Conservation (phyloP, 2,888 invertebrate species). For the Zonitis immaculata region DNA sequence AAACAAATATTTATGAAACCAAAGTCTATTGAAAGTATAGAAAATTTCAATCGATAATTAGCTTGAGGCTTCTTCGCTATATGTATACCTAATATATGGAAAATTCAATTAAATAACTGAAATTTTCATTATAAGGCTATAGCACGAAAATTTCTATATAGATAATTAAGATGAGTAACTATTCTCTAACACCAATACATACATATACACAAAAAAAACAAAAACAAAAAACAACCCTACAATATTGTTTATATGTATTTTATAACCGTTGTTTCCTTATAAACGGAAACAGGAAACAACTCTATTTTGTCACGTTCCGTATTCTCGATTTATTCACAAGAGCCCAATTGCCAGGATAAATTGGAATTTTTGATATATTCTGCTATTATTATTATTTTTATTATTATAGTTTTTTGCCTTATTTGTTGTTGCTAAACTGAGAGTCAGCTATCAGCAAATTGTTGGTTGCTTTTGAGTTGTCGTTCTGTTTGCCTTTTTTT, state of each 20-base stretch:
- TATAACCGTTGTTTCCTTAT: not conserved
- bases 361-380: conserved; percentile 1
- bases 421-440: not conserved
- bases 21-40: too few species aligned
- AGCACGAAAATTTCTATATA: too few species aligned
- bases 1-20: too few species aligned
- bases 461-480: not conserved
- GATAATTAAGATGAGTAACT: too few species aligned
- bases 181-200: too few species aligned
- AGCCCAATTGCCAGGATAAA: not conserved
- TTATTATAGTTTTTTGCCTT: not conserved
- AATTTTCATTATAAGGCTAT: too few species aligned
- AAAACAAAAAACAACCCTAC: too few species aligned
- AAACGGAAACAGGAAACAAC: conserved; percentile 1
- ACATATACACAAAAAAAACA: too few species aligned
- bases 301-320: conserved; percentile 1
- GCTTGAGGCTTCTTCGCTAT: too few species aligned
- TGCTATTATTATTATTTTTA: not conserved
- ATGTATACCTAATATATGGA: not conserved
- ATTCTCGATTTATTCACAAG: not conserved
- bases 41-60: too few species aligned
- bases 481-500: not conserved
- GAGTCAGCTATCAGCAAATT: too few species aligned
- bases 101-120: not conserved
- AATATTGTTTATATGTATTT: not conserved